Base-by-base conservation (phyloP, 2,888 invertebrate species). In the Hofmannophila pseudospretella region DNA sequence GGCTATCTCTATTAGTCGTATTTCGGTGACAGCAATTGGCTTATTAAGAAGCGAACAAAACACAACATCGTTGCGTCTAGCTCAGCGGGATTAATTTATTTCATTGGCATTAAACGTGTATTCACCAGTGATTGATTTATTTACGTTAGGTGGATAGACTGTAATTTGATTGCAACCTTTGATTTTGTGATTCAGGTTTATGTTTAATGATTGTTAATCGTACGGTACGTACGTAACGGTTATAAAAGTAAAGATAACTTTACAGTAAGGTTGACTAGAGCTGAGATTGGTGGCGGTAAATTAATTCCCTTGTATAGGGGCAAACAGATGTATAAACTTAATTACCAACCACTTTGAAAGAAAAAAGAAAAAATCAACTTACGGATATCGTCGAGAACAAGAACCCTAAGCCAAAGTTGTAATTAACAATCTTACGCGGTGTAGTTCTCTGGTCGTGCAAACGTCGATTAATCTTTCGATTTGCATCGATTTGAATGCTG, bases 401-500 rank as follows among this genome's bases (percentile, higher is more conserved):
- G 2, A 23, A 23, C 8, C 23, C n/a, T 8, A 23, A 23, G n/a
- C n/a, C 23, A 3, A 8, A 5, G 28, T 11, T 51, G 49, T 63
- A 63, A 67, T 69, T 57, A 65, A 42, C 56, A 52, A 53, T 54
- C 55, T 63, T 54, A 57, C 55, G 51, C 44, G 53, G 47, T 49
- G 60, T 51, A 54, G 47, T 49, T 51, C 51, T 52, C 43, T 41
- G 60, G 61, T 64, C 61, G 58, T 58, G 64, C 68, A 69, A 68
- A 73, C 67, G 64, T 60, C 75, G 67, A 77, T 77, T 75, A 73
- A 78, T 79, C 73, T 74, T 71, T 74, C 67, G 69, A 75, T 79
- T 75, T 74, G 73, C 76, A 76, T 76, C 67, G 72, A 79, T 79
- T 77, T 79, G 74, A 78, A 78, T 76, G 73, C 66, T 75, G 76